A percentile compares a stretch with the other conserved stretches of the same genome.
These are phyloP conservation scores for Mirounga angustirostris DNA, from an alignment of 2,113 vertebrate species.

Conservation along the genomic window DNA sequence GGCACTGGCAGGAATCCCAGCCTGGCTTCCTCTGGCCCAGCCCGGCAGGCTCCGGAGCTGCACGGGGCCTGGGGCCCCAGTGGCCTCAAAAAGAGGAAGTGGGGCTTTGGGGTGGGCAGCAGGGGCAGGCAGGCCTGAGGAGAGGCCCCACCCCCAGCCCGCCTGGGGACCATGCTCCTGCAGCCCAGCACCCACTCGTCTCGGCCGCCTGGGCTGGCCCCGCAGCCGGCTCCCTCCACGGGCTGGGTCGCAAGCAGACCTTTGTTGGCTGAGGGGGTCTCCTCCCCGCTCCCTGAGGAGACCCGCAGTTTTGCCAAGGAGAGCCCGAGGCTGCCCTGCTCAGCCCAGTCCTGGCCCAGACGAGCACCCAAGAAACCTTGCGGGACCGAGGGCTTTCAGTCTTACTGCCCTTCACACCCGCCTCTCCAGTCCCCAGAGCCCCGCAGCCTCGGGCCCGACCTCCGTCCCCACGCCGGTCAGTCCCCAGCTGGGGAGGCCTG, in stretches of 20 bases:
- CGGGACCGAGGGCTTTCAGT: not conserved
- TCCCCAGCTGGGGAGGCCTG: not conserved
- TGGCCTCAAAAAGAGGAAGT: slow-evolving; percentile 74
- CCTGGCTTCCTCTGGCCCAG: slow-evolving; percentile 11
- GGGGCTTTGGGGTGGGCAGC: not conserved
- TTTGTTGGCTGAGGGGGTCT: not conserved
- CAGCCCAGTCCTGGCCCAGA: not conserved
- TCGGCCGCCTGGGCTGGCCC: rapidly evolving
- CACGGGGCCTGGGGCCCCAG: not conserved
- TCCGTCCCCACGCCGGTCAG: not conserved
- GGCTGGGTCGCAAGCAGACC: not conserved
- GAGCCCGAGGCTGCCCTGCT: not conserved
- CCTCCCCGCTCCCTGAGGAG: not conserved
- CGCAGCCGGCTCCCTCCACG: rapidly evolving
- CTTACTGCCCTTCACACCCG: not conserved
- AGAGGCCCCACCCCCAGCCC: not conserved
- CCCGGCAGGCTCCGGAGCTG: not conserved
- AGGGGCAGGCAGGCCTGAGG: not conserved
- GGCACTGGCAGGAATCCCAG: not conserved
- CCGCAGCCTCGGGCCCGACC: not conserved
- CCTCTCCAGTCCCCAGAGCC: not conserved
- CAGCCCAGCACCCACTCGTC: no score
- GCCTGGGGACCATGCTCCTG: not conserved
- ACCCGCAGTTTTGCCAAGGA: not conserved
- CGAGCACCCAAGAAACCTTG: not conserved